Evolutionary conservation across 2,113 vertebrate genomes (phyloP).

Genomic region (Equus quagga): DNA sequence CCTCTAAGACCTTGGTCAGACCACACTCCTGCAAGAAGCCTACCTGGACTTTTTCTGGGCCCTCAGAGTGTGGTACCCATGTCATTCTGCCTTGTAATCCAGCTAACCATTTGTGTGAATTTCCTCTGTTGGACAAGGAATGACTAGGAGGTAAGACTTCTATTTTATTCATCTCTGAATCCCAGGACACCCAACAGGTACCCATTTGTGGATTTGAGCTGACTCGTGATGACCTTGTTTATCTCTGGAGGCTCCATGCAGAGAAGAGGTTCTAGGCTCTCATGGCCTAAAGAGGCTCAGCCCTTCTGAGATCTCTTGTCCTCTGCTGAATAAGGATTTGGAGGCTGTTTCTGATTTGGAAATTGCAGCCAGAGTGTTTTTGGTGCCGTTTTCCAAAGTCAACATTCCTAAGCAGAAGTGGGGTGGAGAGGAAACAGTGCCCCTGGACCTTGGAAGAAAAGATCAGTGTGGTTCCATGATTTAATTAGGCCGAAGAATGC

Average conservation of each 20-base stretch:
- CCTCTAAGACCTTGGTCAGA: neutral
- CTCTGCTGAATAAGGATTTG: constrained; percentile 55
- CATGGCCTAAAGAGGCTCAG: neutral
- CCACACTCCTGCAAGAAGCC: neutral
- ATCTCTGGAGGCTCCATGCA: neutral
- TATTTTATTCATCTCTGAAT: neutral
- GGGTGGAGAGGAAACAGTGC: constrained; percentile 63
- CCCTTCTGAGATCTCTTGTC: neutral
- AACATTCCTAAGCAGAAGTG: constrained; percentile 76
- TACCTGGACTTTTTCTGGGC: neutral
- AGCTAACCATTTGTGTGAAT: neutral
- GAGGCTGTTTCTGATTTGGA: constrained; percentile 79
- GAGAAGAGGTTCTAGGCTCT: constrained; percentile 26
- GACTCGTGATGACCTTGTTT: neutral
- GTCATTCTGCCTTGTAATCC: neutral
- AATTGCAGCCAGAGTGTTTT: constrained; percentile 66
- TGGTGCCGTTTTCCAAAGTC: constrained; percentile 76
- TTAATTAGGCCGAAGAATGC: constrained; percentile 77
- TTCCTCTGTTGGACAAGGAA: neutral
- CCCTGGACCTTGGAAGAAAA: constrained; percentile 68
- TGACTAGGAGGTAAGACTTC: neutral
- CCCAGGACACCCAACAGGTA: neutral
- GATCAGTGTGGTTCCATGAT: constrained; percentile 76
- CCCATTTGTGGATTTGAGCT: neutral
- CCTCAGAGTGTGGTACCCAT: too few relatives aligned